Base-by-base conservation (phyloP, 2,888 invertebrate species). In the Agrypnus murinus region DNA sequence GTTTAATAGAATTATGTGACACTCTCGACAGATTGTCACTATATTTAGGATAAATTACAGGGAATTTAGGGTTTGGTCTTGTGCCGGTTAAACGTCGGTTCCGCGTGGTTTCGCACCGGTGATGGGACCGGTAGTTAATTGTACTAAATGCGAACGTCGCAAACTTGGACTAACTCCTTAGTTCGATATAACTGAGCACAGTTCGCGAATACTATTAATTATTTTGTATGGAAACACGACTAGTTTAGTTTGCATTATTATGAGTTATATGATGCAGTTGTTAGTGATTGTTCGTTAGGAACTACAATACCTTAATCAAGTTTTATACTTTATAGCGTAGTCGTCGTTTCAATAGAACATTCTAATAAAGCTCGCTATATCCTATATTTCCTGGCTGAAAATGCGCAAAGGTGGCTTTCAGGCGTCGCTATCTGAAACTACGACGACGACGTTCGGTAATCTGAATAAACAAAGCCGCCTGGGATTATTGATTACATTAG, bases 401-500 rank as follows among this genome's bases (percentile, higher is more conserved):
- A 25, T 50, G 31, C 9, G 15, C 55, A 55, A 36, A 58, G 58
- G 25, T 14, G 58, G 43, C 58, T 58, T 58, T 36, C 34, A 14
- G 14, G 17, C 15, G 2, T 25, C 25, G 25, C 25, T 25, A 25
- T 25, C 25, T 2, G 34, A 55, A 57, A 25, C 43, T 9, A 12
- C 65, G 32, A 36, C 36, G 38, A 2, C 43, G 25, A 15, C 55
- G 36, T 55, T 55, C 58, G 43, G 62, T 73, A 71, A 68, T 71
- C 65, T 72, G 66, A 67, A 74, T 72, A 74, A 74, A 70, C 70
- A 74, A 58, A 64, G 67, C 43, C 58, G 67, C 70, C 71, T 71
- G 57, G 73, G 55, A 65, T 73, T 73, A 73, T 75, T 65, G 71
- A 75, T 73, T 73, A 55, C 66, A 62, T 71, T 67, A 71, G 70